Evolutionary conservation across 1,140 invertebrate genomes (phyloP), one percentile per base, ranked within the genome.

Genomic region (Rhizoglyphus robini): DNA sequence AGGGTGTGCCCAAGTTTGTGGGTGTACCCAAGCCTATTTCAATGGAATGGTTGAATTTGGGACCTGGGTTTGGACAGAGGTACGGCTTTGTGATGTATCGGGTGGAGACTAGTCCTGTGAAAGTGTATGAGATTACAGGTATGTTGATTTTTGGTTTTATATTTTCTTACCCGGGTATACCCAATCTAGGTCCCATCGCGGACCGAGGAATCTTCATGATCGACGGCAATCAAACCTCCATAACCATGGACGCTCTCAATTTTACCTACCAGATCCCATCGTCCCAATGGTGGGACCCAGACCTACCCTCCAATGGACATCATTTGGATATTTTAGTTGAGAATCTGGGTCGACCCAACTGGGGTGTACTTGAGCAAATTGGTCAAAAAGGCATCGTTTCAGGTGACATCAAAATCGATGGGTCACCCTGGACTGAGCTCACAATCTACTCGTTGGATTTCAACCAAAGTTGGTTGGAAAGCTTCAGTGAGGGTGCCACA

Each of bases 261-360:
- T 18, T 46, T 60, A 31, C 2, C 32, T n/a, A 25, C 25, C 68
- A 29, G n/a, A 47, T 68, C 11, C 34, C 29, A 27, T 20, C 67
- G 23, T 61, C 67, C 1, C 66, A 71, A 54, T 70, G 65, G 30
- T 46, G 69, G 68, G n/a, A 63, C 64, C 31, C 47, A 20, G n/a
- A 49, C 25, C 5, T 5, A 49, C 5, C n/a, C 20, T 68, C 5
- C 23, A 51, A 29, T 54, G 48, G 32, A 38, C 15, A 67, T 32
- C 27, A 31, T 15, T 25, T 71, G 11, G 65, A 54, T 27, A 64
- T 70, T 41, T 31, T 70, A n/a, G 70, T 70, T 4, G 70, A 70
- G 58, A 70, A 70, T 47, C 68, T 68, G 59, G 70, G 70, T 8
- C 71, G 70, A 23, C 32, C 68, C 27, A 57, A 60, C 46, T 68